phyloP scores from a whole-genome alignment of 2,113 vertebrate species.

The Macroglossus sobrinus region DNA sequence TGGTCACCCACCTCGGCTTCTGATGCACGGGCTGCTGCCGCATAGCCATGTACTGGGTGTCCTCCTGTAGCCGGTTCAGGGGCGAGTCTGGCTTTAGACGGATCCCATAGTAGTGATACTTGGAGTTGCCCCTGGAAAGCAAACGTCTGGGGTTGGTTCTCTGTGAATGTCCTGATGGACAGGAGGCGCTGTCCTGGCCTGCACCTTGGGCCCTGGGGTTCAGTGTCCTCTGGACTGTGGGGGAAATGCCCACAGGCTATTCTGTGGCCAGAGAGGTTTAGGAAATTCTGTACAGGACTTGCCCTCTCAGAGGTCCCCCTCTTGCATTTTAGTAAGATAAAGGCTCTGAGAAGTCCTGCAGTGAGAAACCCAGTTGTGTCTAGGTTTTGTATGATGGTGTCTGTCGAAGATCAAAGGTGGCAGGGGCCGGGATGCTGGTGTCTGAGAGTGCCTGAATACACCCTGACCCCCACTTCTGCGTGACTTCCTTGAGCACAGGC shows the following conservation, averaged over 20 bases:
- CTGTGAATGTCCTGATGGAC: rapidly evolving
- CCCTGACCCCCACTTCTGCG: not conserved
- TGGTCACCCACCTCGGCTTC: conserved; percentile 91
- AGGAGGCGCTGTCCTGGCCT: not conserved
- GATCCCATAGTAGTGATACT: conserved; percentile 99
- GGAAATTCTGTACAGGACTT: not conserved
- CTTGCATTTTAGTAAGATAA: not conserved
- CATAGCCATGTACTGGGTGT: conserved; percentile 98
- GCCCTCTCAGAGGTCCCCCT: not conserved
- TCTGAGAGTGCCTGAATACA: not conserved
- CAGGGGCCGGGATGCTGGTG: not conserved
- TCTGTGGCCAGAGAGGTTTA: not conserved
- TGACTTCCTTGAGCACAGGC: not conserved
- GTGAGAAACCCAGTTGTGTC: not conserved
- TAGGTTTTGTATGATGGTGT: not conserved
- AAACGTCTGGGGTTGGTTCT: not conserved
- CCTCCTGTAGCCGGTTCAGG: conserved; percentile 95
- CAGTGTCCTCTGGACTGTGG: not conserved
- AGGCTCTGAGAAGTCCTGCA: not conserved
- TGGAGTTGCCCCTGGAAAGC: conserved; percentile 94
- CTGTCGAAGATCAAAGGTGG: not conserved
- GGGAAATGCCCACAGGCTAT: not conserved
- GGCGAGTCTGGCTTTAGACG: conserved; percentile 97
- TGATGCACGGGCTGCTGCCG: conserved; percentile 96
- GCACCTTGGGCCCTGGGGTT: rapidly evolving